Conservation (phyloP, 1,140 invertebrate species). For the Trachelipus rathkii region DNA sequence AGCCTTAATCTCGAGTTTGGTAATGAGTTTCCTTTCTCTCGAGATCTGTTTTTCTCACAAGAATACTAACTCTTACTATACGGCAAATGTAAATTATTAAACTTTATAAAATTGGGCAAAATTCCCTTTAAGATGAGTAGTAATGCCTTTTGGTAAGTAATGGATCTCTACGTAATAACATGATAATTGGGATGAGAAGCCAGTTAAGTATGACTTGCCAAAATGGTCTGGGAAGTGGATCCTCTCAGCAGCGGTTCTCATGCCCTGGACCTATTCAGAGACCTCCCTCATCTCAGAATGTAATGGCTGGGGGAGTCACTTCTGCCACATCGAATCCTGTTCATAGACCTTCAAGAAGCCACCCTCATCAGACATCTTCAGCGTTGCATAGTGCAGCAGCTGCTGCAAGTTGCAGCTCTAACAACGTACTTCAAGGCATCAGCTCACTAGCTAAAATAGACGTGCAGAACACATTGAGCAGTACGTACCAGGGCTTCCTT, state of each 20-base stretch:
- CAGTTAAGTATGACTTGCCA: conserved; percentile 36
- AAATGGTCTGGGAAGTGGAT: conserved; percentile 22
- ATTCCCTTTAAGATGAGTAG: conserved; percentile 31
- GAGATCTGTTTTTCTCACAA: no score
- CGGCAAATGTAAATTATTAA: not conserved
- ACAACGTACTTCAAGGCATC: conserved; percentile 38
- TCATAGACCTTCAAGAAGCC: not conserved
- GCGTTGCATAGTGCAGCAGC: conserved; percentile 9
- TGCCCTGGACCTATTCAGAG: conserved; percentile 44
- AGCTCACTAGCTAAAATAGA: conserved; percentile 49
- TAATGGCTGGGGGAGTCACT: not conserved
- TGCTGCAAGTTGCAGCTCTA: conserved; percentile 22
- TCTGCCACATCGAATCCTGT: not conserved
- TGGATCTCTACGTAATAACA: conserved; percentile 28
- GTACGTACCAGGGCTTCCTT: conserved; percentile 50
- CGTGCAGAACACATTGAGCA: conserved; percentile 48
- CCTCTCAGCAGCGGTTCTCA: conserved; percentile 26
- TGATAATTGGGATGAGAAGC: conserved; percentile 38
- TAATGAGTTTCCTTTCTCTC: no score
- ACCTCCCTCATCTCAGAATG: conserved; percentile 36
- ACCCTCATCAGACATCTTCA: not conserved
- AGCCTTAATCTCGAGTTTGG: no score
- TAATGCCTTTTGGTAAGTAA: no score
- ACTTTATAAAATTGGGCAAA: not conserved
- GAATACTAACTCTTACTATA: no score